Evolutionary conservation across 92 coral and sea anemone species (phyloP), one percentile per base, ranked within the genome.

Genomic region (Porites divaricata): DNA sequence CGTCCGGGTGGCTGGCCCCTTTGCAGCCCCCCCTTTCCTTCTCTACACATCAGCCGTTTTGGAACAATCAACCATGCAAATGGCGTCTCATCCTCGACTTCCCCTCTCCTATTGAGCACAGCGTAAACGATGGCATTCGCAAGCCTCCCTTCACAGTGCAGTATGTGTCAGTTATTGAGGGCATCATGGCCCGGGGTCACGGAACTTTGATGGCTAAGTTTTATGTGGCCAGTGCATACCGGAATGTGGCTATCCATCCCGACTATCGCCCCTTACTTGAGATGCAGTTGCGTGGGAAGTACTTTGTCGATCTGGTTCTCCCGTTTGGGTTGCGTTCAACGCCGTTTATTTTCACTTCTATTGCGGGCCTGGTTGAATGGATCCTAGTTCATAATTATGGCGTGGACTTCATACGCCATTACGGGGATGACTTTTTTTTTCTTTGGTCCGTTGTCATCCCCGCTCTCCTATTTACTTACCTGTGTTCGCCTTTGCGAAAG

Each of bases 71-170:
- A 35, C 66, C 80, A 9, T 78, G 84, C 15, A 78, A 70, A 50
- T 81, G 83, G 87, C 79, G 89, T 4, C 71, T 86, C 13, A 78
- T 86, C 20, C 67, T 86, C 17, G 89, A 86, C 56, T 63, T 83
- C 7, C 78, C 89, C 2, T 86, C 72, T 15, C 89, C 85, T 4
- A 26, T 26, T 15, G 88, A 54, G 14, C 87, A 72, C 45, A 72
- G 87, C 28, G 80, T 83, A 1, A 83, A 83, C 45, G 87, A 83
- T 45, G 80, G 71, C 28, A 72, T 74, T 15, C 63, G 23, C 0
- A 83, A 83, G 63, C 23, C 50, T 52, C 57, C 57, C 57, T 52
- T 52, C 14, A 52, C 57, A 52, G 57, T 52, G 11, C 57, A 52
- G 57, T 52, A 52, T 10, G 14, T 52, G 2, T 52, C 57, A 52